phyloP scores from a whole-genome alignment of 1,140 invertebrate genomes.

The Temnothorax longispinosus region DNA sequence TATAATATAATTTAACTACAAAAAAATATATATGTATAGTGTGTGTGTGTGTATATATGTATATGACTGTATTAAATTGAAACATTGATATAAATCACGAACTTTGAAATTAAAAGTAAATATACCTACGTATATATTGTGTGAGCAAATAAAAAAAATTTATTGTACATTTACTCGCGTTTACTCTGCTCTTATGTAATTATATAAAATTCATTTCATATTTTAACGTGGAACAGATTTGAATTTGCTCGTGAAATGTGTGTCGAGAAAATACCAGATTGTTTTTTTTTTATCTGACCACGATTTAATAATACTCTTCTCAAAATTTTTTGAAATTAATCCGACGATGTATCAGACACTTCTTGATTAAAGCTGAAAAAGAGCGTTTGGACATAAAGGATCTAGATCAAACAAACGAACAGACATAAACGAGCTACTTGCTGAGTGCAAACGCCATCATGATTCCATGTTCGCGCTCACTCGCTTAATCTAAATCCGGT shows the following conservation, averaged over 20 bases:
- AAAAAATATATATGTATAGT: too few relatives aligned
- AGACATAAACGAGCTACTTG: not conserved
- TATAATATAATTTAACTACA: too few relatives aligned
- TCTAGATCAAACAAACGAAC: not conserved
- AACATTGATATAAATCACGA: not conserved
- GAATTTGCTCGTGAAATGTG: not conserved
- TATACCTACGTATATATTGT: not conserved
- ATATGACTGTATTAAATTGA: not conserved
- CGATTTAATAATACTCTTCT: not conserved
- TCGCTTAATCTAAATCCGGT: not conserved
- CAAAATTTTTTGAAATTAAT: not conserved
- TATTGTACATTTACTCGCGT: slow-evolving; percentile 1
- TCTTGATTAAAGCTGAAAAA: not conserved
- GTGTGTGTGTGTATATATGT: not conserved
- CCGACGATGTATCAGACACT: not conserved
- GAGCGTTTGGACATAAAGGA: not conserved
- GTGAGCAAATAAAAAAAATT: slow-evolving; percentile 5
- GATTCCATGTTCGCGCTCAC: not conserved
- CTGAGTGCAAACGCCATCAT: not conserved
- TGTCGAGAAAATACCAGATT: not conserved
- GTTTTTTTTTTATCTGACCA: not conserved
- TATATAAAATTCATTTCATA: not conserved
- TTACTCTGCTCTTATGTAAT: not conserved
- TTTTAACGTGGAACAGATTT: not conserved
- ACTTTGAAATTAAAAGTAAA: slow-evolving; percentile 35